Base-by-base conservation (phyloP, 2,888 invertebrate genomes). In the Synanthedon andrenaeformis region DNA sequence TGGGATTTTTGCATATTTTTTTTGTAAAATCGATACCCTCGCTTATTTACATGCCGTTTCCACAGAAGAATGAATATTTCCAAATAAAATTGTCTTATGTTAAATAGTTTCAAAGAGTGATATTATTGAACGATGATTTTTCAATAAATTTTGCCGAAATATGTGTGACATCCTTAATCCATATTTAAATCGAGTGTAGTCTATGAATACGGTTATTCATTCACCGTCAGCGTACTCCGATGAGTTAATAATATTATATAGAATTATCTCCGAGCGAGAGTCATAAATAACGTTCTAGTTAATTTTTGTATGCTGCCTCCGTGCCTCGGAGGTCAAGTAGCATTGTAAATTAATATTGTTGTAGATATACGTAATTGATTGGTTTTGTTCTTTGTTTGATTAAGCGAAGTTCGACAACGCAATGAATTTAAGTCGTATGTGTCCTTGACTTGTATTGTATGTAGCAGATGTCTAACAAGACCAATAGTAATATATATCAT, bases 221-320 rank as follows among this genome's bases (percentile, higher is more conserved):
- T 67, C 57, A 68, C 65, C 69, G 67, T 72, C 70, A 69, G 67
- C 58, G 53, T 49, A 55, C 56, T 60, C 59, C 68, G 77, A 79
- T 77, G 76, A 76, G 79, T 79, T 75, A 76, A 79, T 78, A 73
- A 73, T 74, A 72, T 73, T 65, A 69, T 62, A 73, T 68, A 66
- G 73, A 73, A 78, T 79, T 76, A 77, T 76, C 72, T 75, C 60
- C 57, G 62, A 70, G 62, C 68, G 67, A 65, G 64, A 62, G 57
- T 66, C 76, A 77, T 80, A 76, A 78, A 81, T 77, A 71, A 74
- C 61, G 66, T 70, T 70, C 73, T 66, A 72, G 74, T 76, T 77
- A 73, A 77, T 79, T 78, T 80, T 79, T 75, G 69, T 75, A 69
- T 62, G 65, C 64, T 68, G 66, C 74, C 67, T 71, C 71, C 65